Conservation (phyloP, 2,797 vertebrate species). For the Chiloscyllium punctatum region DNA sequence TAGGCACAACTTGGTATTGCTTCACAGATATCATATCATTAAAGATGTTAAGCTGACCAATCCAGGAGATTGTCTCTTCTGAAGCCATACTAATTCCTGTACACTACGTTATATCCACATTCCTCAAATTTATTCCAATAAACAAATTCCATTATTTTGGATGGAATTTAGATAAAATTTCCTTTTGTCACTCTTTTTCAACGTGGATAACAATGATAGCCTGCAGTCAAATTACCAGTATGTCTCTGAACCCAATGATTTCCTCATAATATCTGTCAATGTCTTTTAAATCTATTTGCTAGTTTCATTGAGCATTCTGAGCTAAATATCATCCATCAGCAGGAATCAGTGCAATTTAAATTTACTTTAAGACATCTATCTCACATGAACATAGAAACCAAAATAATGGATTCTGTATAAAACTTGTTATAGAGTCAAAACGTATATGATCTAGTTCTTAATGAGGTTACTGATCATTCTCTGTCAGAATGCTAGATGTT, state of each 20-base stretch:
- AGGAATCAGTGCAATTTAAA: not conserved
- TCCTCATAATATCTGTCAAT: not conserved
- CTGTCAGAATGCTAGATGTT: not conserved
- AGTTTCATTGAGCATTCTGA: not conserved
- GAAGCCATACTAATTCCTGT: not conserved
- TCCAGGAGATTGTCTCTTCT: not conserved
- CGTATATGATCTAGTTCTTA: not conserved
- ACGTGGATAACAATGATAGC: not conserved
- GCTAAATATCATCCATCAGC: not conserved
- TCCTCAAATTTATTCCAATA: not conserved
- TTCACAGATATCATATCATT: no score
- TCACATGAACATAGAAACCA: not conserved
- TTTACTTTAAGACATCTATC: not conserved
- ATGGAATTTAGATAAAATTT: not conserved
- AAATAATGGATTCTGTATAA: not conserved
- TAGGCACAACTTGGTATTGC: not conserved
- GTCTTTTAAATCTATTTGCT: not conserved
- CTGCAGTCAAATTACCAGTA: not conserved
- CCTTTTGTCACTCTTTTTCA: not conserved
- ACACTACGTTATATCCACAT: not conserved
- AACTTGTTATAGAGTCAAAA: not conserved
- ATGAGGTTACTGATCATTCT: not conserved
- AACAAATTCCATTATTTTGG: not conserved
- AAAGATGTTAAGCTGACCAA: not conserved
- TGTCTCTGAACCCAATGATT: not conserved